A percentile compares a stretch with the other conserved stretches of the same genome.
Conservation (phyloP, 2,888 invertebrate species). For the Tribolium freemani region DNA sequence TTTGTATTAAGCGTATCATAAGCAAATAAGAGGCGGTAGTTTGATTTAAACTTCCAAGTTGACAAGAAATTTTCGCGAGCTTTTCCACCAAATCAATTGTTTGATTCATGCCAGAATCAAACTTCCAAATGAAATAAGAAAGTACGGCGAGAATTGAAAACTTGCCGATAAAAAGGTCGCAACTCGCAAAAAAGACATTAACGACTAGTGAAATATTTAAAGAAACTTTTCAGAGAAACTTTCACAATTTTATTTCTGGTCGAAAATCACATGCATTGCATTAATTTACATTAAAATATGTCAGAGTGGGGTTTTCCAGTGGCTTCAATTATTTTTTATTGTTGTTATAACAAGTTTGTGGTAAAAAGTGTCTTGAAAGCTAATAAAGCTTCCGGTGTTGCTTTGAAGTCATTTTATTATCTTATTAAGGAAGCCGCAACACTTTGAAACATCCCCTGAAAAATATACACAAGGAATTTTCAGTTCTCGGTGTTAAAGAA, state of each 20-base stretch:
- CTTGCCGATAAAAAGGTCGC: constrained; percentile 1
- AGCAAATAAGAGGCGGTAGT: constrained; percentile 14
- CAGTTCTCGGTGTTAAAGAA: constrained; percentile 16
- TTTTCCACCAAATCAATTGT: constrained; percentile 15
- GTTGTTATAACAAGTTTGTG: constrained; percentile 9
- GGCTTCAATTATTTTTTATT: background rate
- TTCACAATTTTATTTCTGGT: background rate
- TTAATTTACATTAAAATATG: too few relatives aligned
- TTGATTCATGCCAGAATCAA: constrained; percentile 14
- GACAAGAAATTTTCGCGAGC: constrained; percentile 1
- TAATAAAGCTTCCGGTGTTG: constrained; percentile 12
- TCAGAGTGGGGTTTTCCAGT: too few relatives aligned
- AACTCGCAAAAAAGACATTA: constrained; percentile 19
- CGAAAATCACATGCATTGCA: background rate
- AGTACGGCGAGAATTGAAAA: constrained; percentile 13
- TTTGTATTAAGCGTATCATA: constrained; percentile 1
- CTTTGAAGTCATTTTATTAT: constrained; percentile 27
- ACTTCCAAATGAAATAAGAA: constrained; percentile 24
- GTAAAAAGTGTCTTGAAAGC: constrained; percentile 8
- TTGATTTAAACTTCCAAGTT: constrained; percentile 1
- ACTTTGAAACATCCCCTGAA: constrained; percentile 17
- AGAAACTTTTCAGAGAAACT: constrained; percentile 21
- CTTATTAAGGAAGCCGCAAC: constrained; percentile 24
- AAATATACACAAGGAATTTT: constrained; percentile 24
- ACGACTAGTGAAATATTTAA: constrained; percentile 21